These are phyloP conservation scores for Myocastor coypus DNA, from an alignment of 2,113 vertebrate genomes.

Conservation along the genomic window DNA sequence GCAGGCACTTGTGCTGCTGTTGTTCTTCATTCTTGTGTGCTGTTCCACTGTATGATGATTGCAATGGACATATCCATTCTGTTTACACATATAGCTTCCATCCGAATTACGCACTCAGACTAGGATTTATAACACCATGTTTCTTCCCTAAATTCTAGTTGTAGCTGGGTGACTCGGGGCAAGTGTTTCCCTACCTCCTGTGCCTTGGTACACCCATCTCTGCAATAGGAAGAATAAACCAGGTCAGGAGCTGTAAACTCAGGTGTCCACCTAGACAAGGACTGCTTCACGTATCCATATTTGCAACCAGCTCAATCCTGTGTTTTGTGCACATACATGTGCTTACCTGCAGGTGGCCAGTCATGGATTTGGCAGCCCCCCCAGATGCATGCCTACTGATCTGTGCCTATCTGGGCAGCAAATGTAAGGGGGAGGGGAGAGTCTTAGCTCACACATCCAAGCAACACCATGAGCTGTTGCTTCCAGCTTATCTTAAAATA, in stretches of 20 bases:
- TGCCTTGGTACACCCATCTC: background rate
- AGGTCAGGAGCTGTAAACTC: background rate
- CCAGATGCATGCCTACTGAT: slow-evolving; percentile 31
- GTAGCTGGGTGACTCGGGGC: background rate
- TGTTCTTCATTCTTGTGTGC: too few species aligned
- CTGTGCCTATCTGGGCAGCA: slow-evolving; percentile 72
- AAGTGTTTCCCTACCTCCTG: background rate
- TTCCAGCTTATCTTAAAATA: slow-evolving; percentile 93
- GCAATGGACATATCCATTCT: background rate
- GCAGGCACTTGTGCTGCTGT: too few species aligned
- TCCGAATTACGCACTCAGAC: background rate
- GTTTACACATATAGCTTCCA: background rate
- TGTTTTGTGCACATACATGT: slow-evolving; percentile 42
- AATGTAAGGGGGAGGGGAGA: slow-evolving; percentile 74
- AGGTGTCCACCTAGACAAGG: background rate
- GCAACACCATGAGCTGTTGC: slow-evolving; percentile 82
- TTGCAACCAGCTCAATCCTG: background rate
- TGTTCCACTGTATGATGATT: background rate
- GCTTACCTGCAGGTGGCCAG: slow-evolving; percentile 12
- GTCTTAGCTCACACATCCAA: slow-evolving; percentile 82
- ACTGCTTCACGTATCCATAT: background rate
- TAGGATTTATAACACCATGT: background rate
- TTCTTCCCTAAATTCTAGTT: slow-evolving; percentile 31
- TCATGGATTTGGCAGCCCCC: slow-evolving; percentile 52
- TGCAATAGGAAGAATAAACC: background rate